Base-by-base conservation (phyloP, 2,113 vertebrate species). In the Crotalus tigris region DNA sequence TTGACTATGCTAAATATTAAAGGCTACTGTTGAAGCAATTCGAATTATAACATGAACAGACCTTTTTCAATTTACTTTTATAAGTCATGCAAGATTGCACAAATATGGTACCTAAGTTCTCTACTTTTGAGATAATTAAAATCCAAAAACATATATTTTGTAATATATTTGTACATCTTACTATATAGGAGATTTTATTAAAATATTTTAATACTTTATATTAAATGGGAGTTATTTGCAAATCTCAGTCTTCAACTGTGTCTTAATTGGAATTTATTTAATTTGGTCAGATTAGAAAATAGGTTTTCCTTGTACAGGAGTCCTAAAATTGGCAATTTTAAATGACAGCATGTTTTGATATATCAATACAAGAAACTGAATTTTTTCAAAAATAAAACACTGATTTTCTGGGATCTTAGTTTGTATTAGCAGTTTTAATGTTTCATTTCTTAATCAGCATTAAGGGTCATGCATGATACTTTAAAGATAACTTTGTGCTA, bases 381-480 rank as follows among this genome's bases (percentile, higher is more conserved):
- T 88, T 93, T 93, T 92, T 93, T 94, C 29, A 29, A 54, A 96
- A 94, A 61, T 29, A 93, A 85, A 58, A 13, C 44, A 92, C 29
- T 94, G 85, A 91, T 53, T 94, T 95, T 93, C 88, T 87, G 91
- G 86, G 92, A 85, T 93, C 94, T 39, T 94, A 44, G 91, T 58
- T 91, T 24, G 93, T 75, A 92, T 51, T 92, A 57, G 61, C 6
- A 86, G 15, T 89, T 93, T 94, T 26, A 0, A 93, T 69, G 29
- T 91, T 29, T 49, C 33, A 69, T 61, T 85, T 85, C 89, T 93
- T 58, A 85, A 93, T 46, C 93, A 93, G 59, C 92, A 96, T 94
- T 95, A 81, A 33, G 69, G n/a, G 17, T 81, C 17, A 39, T 75
- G 69, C 17, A 21, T 75, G 69, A 75, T 81, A 5, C n/a, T 33